A percentile compares a stretch with the other conserved stretches of the same genome.
Evolutionary conservation across 1,140 invertebrate genomes (phyloP).

Genomic region (Drosophila erecta): DNA sequence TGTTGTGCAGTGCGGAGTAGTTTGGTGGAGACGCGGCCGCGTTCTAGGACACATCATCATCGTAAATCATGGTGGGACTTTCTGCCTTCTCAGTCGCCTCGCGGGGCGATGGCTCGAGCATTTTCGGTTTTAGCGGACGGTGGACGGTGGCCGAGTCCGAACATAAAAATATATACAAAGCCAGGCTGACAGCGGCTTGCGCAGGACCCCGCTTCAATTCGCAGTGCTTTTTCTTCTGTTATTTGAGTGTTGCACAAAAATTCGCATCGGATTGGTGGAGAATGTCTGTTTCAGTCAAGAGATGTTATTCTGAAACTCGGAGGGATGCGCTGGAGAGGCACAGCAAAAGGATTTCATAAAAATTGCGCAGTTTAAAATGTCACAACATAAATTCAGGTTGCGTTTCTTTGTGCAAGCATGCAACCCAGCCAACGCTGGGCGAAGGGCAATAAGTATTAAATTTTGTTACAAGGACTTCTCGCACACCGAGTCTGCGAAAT

Average conservation of each 20-base stretch:
- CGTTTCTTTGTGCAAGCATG: conserved; percentile 77
- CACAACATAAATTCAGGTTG: conserved; percentile 84
- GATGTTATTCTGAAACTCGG: conserved; percentile 25
- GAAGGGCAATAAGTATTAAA: conserved; percentile 79
- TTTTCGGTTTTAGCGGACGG: conserved; percentile 60
- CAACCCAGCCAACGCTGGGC: conserved; percentile 48
- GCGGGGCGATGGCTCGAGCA: conserved; percentile 43
- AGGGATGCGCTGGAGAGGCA: conserved; percentile 53
- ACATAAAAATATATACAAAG: conserved; percentile 80
- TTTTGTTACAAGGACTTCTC: conserved; percentile 76
- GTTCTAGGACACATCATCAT: conserved; percentile 76
- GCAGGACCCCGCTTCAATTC: conserved; percentile 54
- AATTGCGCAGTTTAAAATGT: conserved; percentile 85
- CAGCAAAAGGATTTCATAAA: conserved; percentile 84
- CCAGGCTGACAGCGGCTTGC: conserved; percentile 68
- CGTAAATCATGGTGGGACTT: conserved; percentile 80
- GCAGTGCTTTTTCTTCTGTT: conserved; percentile 1
- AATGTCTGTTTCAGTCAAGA: conserved; percentile 65
- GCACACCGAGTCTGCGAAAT: conserved; percentile 42
- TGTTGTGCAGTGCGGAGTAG: conserved; percentile 24
- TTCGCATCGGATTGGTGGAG: conserved; percentile 56
- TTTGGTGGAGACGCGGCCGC: conserved; percentile 55
- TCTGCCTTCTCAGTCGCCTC: conserved; percentile 49
- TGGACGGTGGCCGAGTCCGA: conserved; percentile 68
- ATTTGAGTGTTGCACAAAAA: conserved; percentile 70